Evolutionary conservation across 1,140 invertebrate genomes (phyloP).

Genomic region (Plutomurus gul): DNA sequence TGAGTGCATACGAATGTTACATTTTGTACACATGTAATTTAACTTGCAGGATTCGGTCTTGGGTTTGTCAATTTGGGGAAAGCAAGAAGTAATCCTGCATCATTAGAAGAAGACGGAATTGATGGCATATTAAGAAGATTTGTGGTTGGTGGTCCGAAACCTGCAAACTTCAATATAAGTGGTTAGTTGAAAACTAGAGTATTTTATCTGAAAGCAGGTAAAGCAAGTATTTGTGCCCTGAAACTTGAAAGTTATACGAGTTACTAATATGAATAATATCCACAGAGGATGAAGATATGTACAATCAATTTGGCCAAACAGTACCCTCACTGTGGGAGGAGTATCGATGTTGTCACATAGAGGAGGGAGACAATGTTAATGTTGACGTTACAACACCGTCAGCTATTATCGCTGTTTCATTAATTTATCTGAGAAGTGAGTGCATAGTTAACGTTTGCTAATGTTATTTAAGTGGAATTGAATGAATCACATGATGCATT

Average conservation of each 20-base stretch:
- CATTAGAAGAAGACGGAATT: conserved; percentile 47
- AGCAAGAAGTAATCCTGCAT: conserved; percentile 35
- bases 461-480: no score
- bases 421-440: conserved; percentile 71
- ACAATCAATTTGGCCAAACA: conserved; percentile 47
- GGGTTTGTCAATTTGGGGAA: conserved; percentile 53
- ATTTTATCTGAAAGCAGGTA: conserved; percentile 43
- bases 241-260: background rate
- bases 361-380: conserved; percentile 91
- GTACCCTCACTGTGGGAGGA: conserved; percentile 56
- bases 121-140: conserved; percentile 53
- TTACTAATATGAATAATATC: background rate
- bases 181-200: background rate
- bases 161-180: conserved; percentile 23
- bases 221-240: background rate
- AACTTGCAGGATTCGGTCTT: conserved; percentile 47
- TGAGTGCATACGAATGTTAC: background rate
- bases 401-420: conserved; percentile 87
- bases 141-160: conserved; percentile 54
- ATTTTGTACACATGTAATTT: no score
- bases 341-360: conserved; percentile 70
- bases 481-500: no score
- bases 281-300: conserved; percentile 45
- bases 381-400: conserved; percentile 94
- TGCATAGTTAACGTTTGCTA: no score